A percentile compares a stretch with the other conserved stretches of the same genome.
phyloP scores from a whole-genome alignment of 2,888 invertebrate genomes.

The Euplexia lucipara region DNA sequence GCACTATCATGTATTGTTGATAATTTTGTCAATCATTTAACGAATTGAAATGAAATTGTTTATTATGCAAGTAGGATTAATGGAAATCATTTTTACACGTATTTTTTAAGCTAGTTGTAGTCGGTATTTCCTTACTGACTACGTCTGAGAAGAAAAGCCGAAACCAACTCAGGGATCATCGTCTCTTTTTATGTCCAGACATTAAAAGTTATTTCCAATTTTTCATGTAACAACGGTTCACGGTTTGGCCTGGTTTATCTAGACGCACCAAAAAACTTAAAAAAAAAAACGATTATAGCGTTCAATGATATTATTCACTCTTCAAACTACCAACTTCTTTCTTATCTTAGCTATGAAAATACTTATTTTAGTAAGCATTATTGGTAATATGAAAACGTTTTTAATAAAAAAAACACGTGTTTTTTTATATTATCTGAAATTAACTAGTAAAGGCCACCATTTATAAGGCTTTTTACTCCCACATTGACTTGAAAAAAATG shows the following conservation, averaged over 20 bases:
- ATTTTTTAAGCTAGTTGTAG: too few species aligned
- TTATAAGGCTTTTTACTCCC: neutral
- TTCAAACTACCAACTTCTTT: constrained; percentile 19
- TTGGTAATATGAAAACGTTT: neutral
- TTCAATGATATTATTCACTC: constrained; percentile 14
- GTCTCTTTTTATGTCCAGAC: too few species aligned
- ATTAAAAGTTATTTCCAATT: too few species aligned
- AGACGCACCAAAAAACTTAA: neutral
- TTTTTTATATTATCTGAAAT: neutral
- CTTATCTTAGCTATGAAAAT: constrained; percentile 6
- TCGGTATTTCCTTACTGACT: too few species aligned
- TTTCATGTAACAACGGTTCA: too few species aligned
- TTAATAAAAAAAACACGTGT: too few species aligned
- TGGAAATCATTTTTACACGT: too few species aligned
- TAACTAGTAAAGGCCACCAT: neutral
- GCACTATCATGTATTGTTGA: neutral
- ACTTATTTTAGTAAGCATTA: constrained; percentile 4
- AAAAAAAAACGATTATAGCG: constrained; percentile 4
- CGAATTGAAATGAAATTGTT: too few species aligned
- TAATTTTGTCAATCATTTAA: neutral
- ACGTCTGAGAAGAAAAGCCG: too few species aligned
- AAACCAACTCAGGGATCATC: too few species aligned
- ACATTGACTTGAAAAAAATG: constrained; percentile 1
- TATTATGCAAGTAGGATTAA: too few species aligned
- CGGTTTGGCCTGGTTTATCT: too few species aligned